Conservation (phyloP, 2,888 invertebrate genomes). For the Agrypnus murinus region DNA sequence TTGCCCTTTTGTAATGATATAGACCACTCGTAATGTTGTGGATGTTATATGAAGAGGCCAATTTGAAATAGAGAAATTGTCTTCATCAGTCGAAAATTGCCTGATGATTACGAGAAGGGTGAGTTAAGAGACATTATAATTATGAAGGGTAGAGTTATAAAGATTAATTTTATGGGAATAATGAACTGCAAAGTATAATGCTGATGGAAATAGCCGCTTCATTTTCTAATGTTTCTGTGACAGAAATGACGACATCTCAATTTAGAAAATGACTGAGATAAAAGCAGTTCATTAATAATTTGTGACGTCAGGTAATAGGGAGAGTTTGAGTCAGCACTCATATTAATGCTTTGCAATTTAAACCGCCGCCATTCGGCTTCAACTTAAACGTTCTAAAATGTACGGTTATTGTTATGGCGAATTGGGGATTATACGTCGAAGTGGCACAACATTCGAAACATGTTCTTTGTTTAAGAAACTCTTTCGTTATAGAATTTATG, state of each 20-base stretch:
- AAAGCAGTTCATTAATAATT: conserved; percentile 63
- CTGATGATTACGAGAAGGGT: conserved; percentile 37
- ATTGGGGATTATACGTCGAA: conserved; percentile 30
- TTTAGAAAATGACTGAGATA: conserved; percentile 63
- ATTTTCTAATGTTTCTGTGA: conserved; percentile 61
- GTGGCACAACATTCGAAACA: conserved; percentile 18
- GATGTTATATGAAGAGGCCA: conserved; percentile 17
- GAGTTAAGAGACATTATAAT: conserved; percentile 40
- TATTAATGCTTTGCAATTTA: conserved; percentile 57
- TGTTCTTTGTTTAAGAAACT: conserved; percentile 14
- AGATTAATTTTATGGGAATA: conserved; percentile 63
- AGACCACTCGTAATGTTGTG: conserved; percentile 16
- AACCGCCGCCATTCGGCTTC: conserved; percentile 43
- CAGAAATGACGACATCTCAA: conserved; percentile 64
- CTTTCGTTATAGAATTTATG: conserved; percentile 10
- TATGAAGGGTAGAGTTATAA: conserved; percentile 56
- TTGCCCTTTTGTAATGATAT: conserved; percentile 15
- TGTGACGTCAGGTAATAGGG: conserved; percentile 62
- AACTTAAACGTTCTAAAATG: conserved; percentile 33
- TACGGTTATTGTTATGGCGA: conserved; percentile 37
- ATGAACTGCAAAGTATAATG: conserved; percentile 64
- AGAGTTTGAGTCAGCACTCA: conserved; percentile 51
- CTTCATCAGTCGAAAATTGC: conserved; percentile 34
- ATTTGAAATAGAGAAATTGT: conserved; percentile 37
- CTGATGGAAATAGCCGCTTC: conserved; percentile 62